These are phyloP conservation scores for Miltochrista miniata DNA, from an alignment of 2,888 invertebrate genomes.

Conservation along the genomic window DNA sequence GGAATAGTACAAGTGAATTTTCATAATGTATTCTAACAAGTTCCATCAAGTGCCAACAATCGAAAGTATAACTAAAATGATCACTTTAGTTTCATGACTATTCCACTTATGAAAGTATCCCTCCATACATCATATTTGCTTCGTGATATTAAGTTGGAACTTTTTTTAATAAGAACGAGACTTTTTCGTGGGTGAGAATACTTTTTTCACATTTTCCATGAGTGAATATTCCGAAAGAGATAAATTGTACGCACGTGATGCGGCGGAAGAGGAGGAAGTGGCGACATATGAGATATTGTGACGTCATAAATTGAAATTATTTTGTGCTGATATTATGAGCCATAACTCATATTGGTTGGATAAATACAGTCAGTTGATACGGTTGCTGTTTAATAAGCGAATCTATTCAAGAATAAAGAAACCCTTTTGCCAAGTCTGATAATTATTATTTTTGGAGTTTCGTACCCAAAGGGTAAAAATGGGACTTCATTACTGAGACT, in stretches of 20 bases:
- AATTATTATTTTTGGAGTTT: too few species aligned
- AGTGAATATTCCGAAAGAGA: conserved; percentile 47
- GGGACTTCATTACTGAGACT: too few species aligned
- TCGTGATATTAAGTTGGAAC: conserved; percentile 33
- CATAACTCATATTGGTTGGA: background rate
- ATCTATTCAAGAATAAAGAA: too few species aligned
- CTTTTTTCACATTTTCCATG: conserved; percentile 34
- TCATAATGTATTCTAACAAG: too few species aligned
- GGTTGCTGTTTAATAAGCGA: too few species aligned
- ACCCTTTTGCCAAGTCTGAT: too few species aligned
- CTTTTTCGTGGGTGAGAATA: conserved; percentile 12
- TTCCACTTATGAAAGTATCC: conserved; percentile 2
- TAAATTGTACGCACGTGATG: conserved; percentile 55
- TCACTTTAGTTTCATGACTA: background rate
- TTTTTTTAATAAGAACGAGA: conserved; percentile 35
- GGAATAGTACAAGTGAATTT: too few species aligned
- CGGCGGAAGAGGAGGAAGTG: conserved; percentile 43
- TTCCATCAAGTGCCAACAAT: too few species aligned
- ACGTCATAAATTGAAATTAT: conserved; percentile 45
- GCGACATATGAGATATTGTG: conserved; percentile 55
- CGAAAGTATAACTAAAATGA: too few species aligned
- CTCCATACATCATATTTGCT: conserved; percentile 5
- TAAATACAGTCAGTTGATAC: background rate
- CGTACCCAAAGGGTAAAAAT: too few species aligned
- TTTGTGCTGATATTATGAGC: conserved; percentile 10